Evolutionary conservation across 2,888 invertebrate genomes (phyloP), one percentile per base, ranked within the genome.

Genomic region (Boloria selene): DNA sequence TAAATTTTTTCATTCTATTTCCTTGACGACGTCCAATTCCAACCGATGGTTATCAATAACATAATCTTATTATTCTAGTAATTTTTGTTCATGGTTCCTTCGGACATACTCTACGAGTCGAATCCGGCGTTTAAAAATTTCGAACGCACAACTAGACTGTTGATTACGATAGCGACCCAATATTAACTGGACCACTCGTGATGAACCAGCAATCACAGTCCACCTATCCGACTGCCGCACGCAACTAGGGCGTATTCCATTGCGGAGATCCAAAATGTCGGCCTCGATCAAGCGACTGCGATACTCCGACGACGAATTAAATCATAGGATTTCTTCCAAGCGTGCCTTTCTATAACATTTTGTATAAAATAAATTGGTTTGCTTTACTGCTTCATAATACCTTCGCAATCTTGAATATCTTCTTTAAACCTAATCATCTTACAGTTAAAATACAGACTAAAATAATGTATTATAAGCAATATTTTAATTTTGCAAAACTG

Each of bases 321-420:
- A 90, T 88, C 87, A 86, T 88, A 84, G 89, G 90, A 87, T 90
- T 90, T 88, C 92, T 87, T 91, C 92, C 91, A 83, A 87, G 86
- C 83, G 86, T 86, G 68, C 88, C 88, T 86, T 90, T 92, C 92
- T 92, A 92, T 92, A 92, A 92, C 89, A 92, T 92, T 89, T 87
- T 81, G 86, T 83, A 87, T 83, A 90, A 38, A 82, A 88, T 87
- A 85, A 89, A 88, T 86, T 82, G 80, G 81, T 76, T 78, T 75
- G 75, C 78, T 80, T 77, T 73, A 72, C 71, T 72, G 70, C 73
- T 73, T 71, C 67, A 65, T 70, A 73, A 73, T 69, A 72, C 71
- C 65, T 73, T 73, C 67, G 66, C 74, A 72, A 78, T 80, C 77
- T 81, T 81, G 77, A 79, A 79, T 76, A 71, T 81, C 78, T 73